Evolutionary conservation across 2,888 invertebrate species (phyloP), one percentile per base, ranked within the genome.

Genomic region (Orthonevra nobilis): DNA sequence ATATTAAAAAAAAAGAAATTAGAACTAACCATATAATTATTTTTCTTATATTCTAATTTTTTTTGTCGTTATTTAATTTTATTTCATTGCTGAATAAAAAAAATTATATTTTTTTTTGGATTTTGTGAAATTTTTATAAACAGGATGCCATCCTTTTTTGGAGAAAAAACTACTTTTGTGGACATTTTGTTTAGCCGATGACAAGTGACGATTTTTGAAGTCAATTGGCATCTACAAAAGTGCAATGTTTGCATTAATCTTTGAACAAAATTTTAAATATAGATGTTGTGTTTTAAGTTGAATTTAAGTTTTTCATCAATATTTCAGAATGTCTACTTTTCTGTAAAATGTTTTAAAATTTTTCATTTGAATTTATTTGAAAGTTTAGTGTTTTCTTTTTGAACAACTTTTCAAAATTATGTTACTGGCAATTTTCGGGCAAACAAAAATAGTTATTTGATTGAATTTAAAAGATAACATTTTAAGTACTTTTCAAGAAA

Each of bases 151-250:
- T 14, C 42, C 46, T 23, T 79, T 63, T 77, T 72, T 70, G 61
- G 69, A 69, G 58, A 81, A 77, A 48, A 74, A 60, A 69, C 23
- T 40, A 66, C 63, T 81, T 61, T 70, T 60, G 36, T n/a, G n/a
- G n/a, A n/a, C n/a, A n/a, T 77, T 68, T 75, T 52, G 56, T 34
- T 19, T 14, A 54, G 60, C 56, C 48, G 36, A 36, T 82, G 84
- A 81, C 84, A 82, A 84, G 63, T 46, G 40, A 75, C 81, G 3
- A n/a, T 84, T 84, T 84, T 84, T 84, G 84, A 83, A 66, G 84
- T 83, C 84, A 83, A 73, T 63, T 66, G 61, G 54, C 28, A 9
- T 32, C 44, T 2, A 20, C 2, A 10, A 34, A n/a, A 48, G 6
- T 70, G 64, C 50, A 69, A 36, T 36, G 32, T 23, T 64, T 60